A percentile compares a stretch with the other conserved stretches of the same genome.
phyloP scores from a whole-genome alignment of 1,140 invertebrate genomes.

The Melanaphis sacchari region DNA sequence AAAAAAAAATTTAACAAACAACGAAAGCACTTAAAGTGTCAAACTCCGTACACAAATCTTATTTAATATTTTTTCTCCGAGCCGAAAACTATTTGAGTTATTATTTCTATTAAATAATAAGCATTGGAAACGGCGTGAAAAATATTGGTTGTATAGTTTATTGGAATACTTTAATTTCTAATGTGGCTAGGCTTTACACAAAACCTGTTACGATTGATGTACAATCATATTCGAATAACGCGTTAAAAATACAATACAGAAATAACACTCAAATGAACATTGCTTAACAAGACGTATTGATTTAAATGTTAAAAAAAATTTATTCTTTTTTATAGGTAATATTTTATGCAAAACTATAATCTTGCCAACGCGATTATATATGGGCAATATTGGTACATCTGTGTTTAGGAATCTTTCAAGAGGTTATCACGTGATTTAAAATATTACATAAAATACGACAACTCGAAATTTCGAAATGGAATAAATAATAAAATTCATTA shows the following conservation, averaged over 20 bases:
- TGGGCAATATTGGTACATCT: not conserved
- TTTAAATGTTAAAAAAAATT: not conserved
- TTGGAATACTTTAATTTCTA: not conserved
- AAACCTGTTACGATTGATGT: not conserved
- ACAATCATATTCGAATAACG: not conserved
- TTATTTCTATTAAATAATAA: not conserved
- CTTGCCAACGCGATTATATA: not conserved
- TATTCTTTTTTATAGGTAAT: not conserved
- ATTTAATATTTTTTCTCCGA: not conserved
- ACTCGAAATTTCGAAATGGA: not conserved
- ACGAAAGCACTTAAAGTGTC: conserved; percentile 10
- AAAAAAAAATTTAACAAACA: not conserved
- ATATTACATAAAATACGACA: not conserved
- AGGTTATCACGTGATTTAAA: not conserved
- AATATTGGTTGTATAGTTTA: not conserved
- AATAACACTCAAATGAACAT: not conserved
- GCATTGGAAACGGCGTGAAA: not conserved
- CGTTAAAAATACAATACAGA: no score
- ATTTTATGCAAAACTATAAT: not conserved
- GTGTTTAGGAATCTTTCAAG: not conserved
- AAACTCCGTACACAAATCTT: conserved; percentile 15
- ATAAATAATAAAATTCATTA: not conserved
- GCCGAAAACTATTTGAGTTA: not conserved
- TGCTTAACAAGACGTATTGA: not conserved
- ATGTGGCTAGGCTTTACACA: not conserved